Evolutionary conservation across 2,113 vertebrate genomes (phyloP).

Genomic region (Mirza zaza): DNA sequence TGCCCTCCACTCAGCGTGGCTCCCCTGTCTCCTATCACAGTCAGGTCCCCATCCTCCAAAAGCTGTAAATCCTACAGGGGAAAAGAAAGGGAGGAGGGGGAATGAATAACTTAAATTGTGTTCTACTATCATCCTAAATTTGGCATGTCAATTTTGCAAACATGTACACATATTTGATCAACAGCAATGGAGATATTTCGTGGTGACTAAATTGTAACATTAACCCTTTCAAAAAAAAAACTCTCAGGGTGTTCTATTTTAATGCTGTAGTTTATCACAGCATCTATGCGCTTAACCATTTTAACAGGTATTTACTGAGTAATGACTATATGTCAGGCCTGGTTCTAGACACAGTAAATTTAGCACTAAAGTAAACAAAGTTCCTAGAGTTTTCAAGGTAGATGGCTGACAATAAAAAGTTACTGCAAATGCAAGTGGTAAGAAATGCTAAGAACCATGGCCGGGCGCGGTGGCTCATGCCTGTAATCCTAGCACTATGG

Average conservation of each 20-base stretch:
- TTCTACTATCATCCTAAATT: background rate
- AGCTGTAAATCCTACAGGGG: conserved; percentile 90
- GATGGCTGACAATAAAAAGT: too few relatives aligned
- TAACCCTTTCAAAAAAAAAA: background rate
- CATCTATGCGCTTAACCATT: background rate
- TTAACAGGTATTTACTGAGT: background rate
- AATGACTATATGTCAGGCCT: rapidly evolving
- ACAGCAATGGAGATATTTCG: background rate
- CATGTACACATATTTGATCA: rapidly evolving
- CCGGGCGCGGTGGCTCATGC: too few relatives aligned
- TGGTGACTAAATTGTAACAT: background rate
- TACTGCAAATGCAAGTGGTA: too few relatives aligned
- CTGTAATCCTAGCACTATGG: too few relatives aligned
- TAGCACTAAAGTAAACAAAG: too few relatives aligned
- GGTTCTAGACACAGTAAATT: too few relatives aligned
- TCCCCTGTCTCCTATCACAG: conserved; percentile 94
- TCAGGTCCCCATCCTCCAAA: conserved; percentile 91
- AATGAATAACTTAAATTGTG: background rate
- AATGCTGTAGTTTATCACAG: background rate
- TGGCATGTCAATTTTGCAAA: background rate
- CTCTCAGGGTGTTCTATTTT: background rate
- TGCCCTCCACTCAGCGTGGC: conserved; percentile 95
- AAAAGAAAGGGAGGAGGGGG: background rate
- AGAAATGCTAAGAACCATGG: too few relatives aligned
- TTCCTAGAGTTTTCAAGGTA: too few relatives aligned